Evolutionary conservation across 2,888 invertebrate genomes (phyloP), one percentile per base, ranked within the genome.

Genomic region (Scaeva pyrastri): DNA sequence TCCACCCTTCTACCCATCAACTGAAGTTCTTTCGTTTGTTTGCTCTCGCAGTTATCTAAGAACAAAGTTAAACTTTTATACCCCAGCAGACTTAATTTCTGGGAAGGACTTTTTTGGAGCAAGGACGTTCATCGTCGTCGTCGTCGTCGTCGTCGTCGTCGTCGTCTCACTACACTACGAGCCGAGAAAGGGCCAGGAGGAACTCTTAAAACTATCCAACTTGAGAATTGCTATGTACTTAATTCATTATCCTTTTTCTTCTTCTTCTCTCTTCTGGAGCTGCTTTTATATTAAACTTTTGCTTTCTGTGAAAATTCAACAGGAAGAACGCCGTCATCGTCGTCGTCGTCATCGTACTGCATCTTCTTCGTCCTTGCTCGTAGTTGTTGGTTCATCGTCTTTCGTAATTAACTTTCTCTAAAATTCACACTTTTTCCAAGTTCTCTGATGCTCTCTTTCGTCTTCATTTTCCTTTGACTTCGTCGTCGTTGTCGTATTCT

Each of bases 331-430:
- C 12, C 19, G 19, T 16, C 41, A 8, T 8, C 11, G n/a, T 12
- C 2, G 36, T 26, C 52, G 43, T 39, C 56, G 43, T 43, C 26
- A 7, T 7, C 31, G 3, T 6, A 36, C 60, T 23, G 73, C 36
- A 45, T 56, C 62, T 36, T 60, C 19, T 50, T 43, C 77, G 26
- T 64, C 64, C 8, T 71, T 41, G 3, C 70, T 12, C 6, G 5
- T 74, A 36, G 8, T n/a, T 11, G 58, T 36, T 7, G 45, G 58
- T 48, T 31, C 48, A 16, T 80, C 45, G 52, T 58, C 41, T 79
- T 70, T 43, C 60, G 56, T 79, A 84, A 84, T 84, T 84, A 84
- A 84, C 74, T 84, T 84, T 80, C 84, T 84, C 66, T 58, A 52
- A 74, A 75, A 71, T 80, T 71, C 71, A 75, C 74, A 80, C 58